A percentile compares a stretch with the other conserved stretches of the same genome.
phyloP scores from a whole-genome alignment of 2,797 vertebrate species.

The Melanotaenia parkinsoni region DNA sequence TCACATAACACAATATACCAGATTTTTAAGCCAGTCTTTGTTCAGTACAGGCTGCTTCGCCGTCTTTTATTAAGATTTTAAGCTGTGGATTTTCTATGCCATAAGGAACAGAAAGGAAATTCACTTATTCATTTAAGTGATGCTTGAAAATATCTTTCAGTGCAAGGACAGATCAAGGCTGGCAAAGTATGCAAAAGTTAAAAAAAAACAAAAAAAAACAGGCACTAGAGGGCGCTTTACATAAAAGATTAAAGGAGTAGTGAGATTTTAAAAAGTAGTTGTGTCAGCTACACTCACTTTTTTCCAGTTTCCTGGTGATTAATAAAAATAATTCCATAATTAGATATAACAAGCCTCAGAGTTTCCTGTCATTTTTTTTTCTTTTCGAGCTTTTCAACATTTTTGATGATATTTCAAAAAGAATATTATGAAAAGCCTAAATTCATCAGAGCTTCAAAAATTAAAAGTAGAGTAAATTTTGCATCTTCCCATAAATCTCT shows the following conservation, averaged over 20 bases:
- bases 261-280: no score
- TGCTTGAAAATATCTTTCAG: no score
- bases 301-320: no score
- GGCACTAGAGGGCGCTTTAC: background rate
- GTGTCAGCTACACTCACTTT: background rate
- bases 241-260: background rate
- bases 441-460: background rate
- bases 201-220: background rate
- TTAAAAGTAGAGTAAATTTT: background rate
- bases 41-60: no score
- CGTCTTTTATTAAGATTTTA: background rate
- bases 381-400: background rate
- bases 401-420: background rate
- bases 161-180: background rate
- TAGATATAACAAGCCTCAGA: background rate
- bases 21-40: no score
- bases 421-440: background rate
- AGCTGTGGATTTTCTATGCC: no score
- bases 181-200: background rate
- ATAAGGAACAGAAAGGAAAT: no score
- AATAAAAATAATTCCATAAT: background rate
- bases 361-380: background rate
- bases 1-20: background rate
- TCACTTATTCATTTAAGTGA: no score
- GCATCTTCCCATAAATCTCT: background rate